Conservation (phyloP, 2,888 invertebrate genomes). For the Carabus problematicus region DNA sequence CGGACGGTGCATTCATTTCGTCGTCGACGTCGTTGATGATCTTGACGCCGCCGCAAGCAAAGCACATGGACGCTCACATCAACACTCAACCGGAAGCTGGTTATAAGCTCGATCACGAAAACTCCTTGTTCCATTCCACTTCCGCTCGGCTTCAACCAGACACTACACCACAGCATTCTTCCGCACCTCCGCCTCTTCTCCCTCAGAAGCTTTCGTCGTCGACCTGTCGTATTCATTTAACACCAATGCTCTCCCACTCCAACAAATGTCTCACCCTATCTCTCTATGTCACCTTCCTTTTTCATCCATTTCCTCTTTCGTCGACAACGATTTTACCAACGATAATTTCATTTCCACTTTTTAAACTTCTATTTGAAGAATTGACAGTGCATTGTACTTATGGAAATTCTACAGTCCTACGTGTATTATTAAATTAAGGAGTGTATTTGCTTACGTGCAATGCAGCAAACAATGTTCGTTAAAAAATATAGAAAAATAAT, state of each 20-base stretch:
- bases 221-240: conserved; percentile 17
- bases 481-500: too few relatives aligned
- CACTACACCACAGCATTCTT: not conserved
- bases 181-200: not conserved
- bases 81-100: conserved; percentile 50
- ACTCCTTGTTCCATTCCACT: not conserved
- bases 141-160: conserved; percentile 28
- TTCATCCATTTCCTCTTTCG: not conserved
- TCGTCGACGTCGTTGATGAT: too few relatives aligned
- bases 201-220: not conserved
- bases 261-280: conserved; percentile 35
- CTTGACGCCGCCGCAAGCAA: not conserved
- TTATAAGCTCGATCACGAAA: conserved; percentile 52
- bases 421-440: too few relatives aligned
- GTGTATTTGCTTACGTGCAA: too few relatives aligned
- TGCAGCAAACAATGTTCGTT: too few relatives aligned
- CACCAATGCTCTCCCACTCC: conserved; percentile 43
- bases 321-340: not conserved
- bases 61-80: not conserved
- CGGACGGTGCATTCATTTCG: too few relatives aligned
- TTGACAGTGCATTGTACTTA: not conserved
- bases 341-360: conserved; percentile 4
- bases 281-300: not conserved
- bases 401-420: too few relatives aligned
- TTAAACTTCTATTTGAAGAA: conserved; percentile 5